These are phyloP conservation scores for Zaprionus gabonicus DNA, from an alignment of 1,140 invertebrate species.

Conservation along the genomic window DNA sequence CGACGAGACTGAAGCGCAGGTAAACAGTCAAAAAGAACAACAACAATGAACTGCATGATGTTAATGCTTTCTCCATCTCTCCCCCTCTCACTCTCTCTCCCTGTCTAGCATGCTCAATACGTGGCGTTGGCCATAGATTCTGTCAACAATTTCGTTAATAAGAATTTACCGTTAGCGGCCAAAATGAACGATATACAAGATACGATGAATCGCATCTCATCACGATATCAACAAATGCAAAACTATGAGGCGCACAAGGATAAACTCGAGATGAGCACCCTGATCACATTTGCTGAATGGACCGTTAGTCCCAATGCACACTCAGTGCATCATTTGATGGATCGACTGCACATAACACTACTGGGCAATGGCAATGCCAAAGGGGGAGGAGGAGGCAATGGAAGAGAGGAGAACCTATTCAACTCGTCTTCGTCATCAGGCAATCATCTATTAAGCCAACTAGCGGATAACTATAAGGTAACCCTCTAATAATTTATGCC, in stretches of 20 bases:
- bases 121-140: slow-evolving; percentile 78
- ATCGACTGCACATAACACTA: slow-evolving; percentile 87
- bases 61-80: background rate
- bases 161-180: slow-evolving; percentile 85
- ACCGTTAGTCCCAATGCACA: slow-evolving; percentile 88
- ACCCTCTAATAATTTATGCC: slow-evolving; percentile 25
- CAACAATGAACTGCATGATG: background rate
- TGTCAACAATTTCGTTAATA: slow-evolving; percentile 61
- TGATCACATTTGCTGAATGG: slow-evolving; percentile 88
- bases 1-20: slow-evolving; percentile 76
- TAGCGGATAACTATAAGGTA: slow-evolving; percentile 75
- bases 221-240: slow-evolving; percentile 86
- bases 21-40: slow-evolving; percentile 30
- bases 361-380: slow-evolving; percentile 51
- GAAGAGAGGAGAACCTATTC: slow-evolving; percentile 47
- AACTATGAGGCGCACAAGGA: slow-evolving; percentile 85
- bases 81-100: background rate
- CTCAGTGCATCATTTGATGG: slow-evolving; percentile 88
- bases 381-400: slow-evolving; percentile 17
- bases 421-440: slow-evolving; percentile 42
- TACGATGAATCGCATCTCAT: slow-evolving; percentile 86
- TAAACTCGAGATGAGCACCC: slow-evolving; percentile 87
- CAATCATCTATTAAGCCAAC: slow-evolving; percentile 67
- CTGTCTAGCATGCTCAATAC: slow-evolving; percentile 66
- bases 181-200: slow-evolving; percentile 86